Percentiles rank a stretch among this genome's conserved stretches.
phyloP scores from a whole-genome alignment of 2,113 vertebrate species.

The Callorhinus ursinus region DNA sequence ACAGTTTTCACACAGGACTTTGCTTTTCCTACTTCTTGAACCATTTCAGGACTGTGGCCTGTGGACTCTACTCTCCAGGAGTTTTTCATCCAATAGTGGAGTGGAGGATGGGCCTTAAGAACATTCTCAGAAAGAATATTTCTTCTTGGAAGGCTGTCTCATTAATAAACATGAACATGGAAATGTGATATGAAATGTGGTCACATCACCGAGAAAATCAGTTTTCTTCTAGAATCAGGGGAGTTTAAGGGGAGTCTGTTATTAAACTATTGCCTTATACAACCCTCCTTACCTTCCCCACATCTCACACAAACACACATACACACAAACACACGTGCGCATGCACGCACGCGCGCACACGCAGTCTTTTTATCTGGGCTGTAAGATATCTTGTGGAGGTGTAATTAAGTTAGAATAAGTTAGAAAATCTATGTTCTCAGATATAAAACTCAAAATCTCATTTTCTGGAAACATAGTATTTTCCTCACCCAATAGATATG shows the following conservation, averaged over 20 bases:
- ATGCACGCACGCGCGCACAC: accelerated
- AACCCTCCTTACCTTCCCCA: neutral
- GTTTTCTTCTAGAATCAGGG: neutral
- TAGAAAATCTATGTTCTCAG: constrained; percentile 18
- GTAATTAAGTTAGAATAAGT: neutral
- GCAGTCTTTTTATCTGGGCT: neutral
- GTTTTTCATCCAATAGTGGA: neutral
- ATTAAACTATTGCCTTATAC: neutral
- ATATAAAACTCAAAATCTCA: constrained; percentile 50
- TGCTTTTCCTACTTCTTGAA: neutral
- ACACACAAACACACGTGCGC: neutral
- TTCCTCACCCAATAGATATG: neutral
- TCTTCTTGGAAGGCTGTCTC: neutral
- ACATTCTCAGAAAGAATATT: neutral
- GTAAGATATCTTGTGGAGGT: neutral
- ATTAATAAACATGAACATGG: neutral
- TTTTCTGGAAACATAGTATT: constrained; percentile 42
- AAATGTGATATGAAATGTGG: neutral
- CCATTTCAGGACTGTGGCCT: neutral
- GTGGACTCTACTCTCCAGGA: neutral
- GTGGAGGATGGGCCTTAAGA: neutral
- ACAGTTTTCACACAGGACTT: neutral
- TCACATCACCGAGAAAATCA: neutral
- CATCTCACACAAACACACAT: neutral
- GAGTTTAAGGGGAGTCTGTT: neutral